Base-by-base conservation (phyloP, 2,888 invertebrate species). In the Cryptophagus acutangulus region DNA sequence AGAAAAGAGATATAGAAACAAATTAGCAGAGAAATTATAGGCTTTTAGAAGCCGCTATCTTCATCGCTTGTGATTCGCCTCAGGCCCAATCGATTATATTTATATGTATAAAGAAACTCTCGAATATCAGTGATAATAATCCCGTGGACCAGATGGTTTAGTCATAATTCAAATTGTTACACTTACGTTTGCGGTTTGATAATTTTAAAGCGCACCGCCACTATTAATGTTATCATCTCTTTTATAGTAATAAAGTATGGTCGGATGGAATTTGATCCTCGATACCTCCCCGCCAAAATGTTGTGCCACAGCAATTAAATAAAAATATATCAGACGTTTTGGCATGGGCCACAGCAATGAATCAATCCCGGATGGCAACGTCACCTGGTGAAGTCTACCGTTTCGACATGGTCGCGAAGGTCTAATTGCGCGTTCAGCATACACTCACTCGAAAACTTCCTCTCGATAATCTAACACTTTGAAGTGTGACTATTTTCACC, bases 11-110 rank as follows among this genome's bases (percentile, higher is more conserved):
- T 69, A 69, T 63, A 62, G 65, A 62, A 67, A 65, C 69, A 62
- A 69, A 69, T 69, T 69, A 69, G 67, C 66, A 55, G 57, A 57
- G 62, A 68, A 69, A 69, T 69, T 69, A 69, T 67, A 69, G 69
- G 67, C 67, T 67, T 66, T 67, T 65, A 64, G 62, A 61, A 60
- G 66, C 68, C 68, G 69, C 68, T 69, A 69, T 69, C 67, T 67
- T 65, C 66, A 65, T 65, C 63, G 62, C 38, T 52, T 62, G 57
- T 58, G 60, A 59, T 62, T 58, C 52, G 66, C 67, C 66, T 58
- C 63, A 52, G 65, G 67, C 61, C 60, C 67, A 65, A 68, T 68
- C 68, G 68, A 68, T 68, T 68, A 68, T 63, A 62, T 54, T 61
- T 55, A 54, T 55, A 48, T n/a, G n/a, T n/a, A n/a, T n/a, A n/a